A percentile compares a stretch with the other conserved stretches of the same genome.
Evolutionary conservation across 1,140 invertebrate species (phyloP).

Genomic region (Ruditapes philippinarum): DNA sequence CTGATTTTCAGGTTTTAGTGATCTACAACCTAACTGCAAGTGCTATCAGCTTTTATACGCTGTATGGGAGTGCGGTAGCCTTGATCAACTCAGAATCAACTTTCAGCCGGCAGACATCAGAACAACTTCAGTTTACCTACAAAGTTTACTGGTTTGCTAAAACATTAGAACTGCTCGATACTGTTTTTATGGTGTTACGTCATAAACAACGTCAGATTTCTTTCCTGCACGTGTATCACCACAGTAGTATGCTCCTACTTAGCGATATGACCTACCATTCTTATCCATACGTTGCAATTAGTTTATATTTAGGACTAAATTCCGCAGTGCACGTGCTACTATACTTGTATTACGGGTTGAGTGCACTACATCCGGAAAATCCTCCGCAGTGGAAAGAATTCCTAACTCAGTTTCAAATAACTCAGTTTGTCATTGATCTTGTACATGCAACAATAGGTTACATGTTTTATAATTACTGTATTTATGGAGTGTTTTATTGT

Average conservation of each 20-base stretch:
- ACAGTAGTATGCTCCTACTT: constrained; percentile 91
- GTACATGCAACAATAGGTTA: constrained; percentile 78
- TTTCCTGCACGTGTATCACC: constrained; percentile 96
- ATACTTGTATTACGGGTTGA: constrained; percentile 96
- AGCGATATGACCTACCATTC: constrained; percentile 83
- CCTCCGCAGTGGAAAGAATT: constrained; percentile 98
- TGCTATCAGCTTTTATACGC: constrained; percentile 74
- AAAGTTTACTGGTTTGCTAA: constrained; percentile 82
- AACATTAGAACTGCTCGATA: constrained; percentile 82
- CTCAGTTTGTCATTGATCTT: constrained; percentile 82
- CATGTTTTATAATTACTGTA: constrained; percentile 84
- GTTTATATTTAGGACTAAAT: constrained; percentile 93
- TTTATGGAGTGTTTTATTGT: constrained; percentile 86
- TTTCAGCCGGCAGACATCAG: constrained; percentile 72
- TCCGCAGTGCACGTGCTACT: constrained; percentile 96
- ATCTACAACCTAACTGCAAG: constrained; percentile 84
- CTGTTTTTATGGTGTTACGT: constrained; percentile 93
- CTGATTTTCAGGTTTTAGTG: constrained; percentile 78
- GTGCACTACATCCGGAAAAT: constrained; percentile 92
- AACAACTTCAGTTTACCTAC: constrained; percentile 72
- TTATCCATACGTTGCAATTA: constrained; percentile 84
- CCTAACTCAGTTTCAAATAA: constrained; percentile 94
- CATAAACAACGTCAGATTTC: constrained; percentile 95
- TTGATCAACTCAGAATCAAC: constrained; percentile 75
- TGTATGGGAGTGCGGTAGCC: constrained; percentile 75